Conservation (phyloP, 2,888 invertebrate species). For the Acleris cristana region DNA sequence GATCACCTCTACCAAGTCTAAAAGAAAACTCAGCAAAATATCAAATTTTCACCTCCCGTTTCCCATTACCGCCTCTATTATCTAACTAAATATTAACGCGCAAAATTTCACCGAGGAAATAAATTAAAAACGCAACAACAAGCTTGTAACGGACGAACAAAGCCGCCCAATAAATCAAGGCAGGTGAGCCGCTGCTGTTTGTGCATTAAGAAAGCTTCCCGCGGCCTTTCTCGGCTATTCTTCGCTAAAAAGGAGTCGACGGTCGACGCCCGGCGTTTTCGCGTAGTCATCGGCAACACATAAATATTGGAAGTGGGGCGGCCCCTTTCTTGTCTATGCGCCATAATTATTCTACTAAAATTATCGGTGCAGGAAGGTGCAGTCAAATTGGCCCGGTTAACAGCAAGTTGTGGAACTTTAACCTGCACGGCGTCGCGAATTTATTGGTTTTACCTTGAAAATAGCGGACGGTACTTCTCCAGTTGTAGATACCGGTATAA, state of each 20-base stretch:
- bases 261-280: slow-evolving; percentile 77
- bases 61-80: slow-evolving; percentile 61
- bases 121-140: slow-evolving; percentile 84
- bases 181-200: slow-evolving; percentile 81
- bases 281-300: slow-evolving; percentile 84
- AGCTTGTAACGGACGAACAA: slow-evolving; percentile 82
- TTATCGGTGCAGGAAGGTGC: slow-evolving; percentile 58
- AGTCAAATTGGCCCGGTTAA: slow-evolving; percentile 30
- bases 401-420: slow-evolving; percentile 11
- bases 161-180: slow-evolving; percentile 81
- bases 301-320: slow-evolving; percentile 84
- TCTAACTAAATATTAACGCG: slow-evolving; percentile 78
- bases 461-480: too few species aligned
- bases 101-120: slow-evolving; percentile 76
- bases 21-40: slow-evolving; percentile 24
- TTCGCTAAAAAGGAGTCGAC: slow-evolving; percentile 81
- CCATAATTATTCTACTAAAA: slow-evolving; percentile 77
- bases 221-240: slow-evolving; percentile 81
- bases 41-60: slow-evolving; percentile 45
- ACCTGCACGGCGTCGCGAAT: not conserved
- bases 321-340: slow-evolving; percentile 81
- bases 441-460: not conserved
- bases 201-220: slow-evolving; percentile 82
- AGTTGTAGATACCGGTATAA: too few species aligned
- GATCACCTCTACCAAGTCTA: not conserved